Percentiles rank a stretch among this genome's conserved stretches.
Conservation (phyloP, 2,888 invertebrate species). For the Aphrophora alni region DNA sequence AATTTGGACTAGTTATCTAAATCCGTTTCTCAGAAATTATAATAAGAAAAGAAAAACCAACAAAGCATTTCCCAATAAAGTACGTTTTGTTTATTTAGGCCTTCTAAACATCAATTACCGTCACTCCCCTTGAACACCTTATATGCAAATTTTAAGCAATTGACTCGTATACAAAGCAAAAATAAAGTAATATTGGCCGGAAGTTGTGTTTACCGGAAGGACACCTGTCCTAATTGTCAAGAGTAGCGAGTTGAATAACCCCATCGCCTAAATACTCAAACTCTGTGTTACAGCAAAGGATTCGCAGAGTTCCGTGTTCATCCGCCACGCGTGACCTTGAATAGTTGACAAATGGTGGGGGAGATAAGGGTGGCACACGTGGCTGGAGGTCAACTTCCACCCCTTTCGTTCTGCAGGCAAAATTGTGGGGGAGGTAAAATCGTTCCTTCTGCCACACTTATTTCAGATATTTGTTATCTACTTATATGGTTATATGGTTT, state of each 20-base stretch:
- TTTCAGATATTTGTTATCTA: no score
- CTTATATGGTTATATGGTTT: no score
- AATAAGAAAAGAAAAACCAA: no score
- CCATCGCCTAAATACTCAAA: neutral
- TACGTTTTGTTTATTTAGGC: no score
- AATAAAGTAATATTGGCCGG: neutral
- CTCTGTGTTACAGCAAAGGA: neutral
- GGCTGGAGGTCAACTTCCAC: neutral
- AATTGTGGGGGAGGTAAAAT: no score
- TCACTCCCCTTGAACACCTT: no score
- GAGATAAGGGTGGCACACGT: neutral
- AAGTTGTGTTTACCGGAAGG: neutral
- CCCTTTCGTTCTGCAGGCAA: no score
- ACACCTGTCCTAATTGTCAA: neutral
- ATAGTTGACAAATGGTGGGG: neutral
- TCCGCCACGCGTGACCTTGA: neutral
- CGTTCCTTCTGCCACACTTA: neutral
- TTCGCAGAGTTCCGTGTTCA: neutral
- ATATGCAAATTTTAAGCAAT: no score
- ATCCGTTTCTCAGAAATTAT: no score
- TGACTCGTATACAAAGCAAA: neutral
- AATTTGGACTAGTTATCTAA: no score
- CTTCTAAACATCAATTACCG: no score
- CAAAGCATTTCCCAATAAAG: no score
- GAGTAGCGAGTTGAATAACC: neutral